Conservation (phyloP, 2,888 invertebrate species). For the Alsophila aescularia region DNA sequence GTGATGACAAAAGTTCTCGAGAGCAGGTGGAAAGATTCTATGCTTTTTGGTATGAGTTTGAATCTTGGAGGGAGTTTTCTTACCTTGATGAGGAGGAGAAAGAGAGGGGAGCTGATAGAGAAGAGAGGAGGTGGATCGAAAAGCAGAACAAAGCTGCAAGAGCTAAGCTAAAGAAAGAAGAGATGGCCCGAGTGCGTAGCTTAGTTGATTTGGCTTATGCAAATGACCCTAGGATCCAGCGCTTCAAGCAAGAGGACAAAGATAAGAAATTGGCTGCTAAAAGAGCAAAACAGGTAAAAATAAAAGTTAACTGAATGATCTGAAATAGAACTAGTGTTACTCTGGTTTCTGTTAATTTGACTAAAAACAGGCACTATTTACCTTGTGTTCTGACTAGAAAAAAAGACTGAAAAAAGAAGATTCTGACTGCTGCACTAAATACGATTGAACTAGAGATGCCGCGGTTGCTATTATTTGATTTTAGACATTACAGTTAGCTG, state of each 20-base stretch:
- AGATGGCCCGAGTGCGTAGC: conserved; percentile 95
- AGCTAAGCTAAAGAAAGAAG: conserved; percentile 97
- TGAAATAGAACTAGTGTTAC: no score
- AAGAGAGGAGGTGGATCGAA: conserved; percentile 98
- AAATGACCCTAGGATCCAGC: conserved; percentile 96
- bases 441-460: no score
- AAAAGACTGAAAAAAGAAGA: no score
- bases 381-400: no score
- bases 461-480: no score
- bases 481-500: no score
- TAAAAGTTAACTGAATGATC: no score
- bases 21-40: conserved; percentile 97
- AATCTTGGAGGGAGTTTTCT: conserved; percentile 99
- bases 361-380: no score
- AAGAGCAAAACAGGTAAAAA: conserved; percentile 89
- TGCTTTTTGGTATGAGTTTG: conserved; percentile 99
- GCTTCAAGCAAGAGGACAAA: conserved; percentile 97
- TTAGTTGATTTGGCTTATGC: conserved; percentile 97
- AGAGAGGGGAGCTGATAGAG: conserved; percentile 97
- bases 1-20: conserved; percentile 89
- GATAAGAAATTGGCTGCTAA: conserved; percentile 95
- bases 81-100: conserved; percentile 99
- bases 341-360: no score
- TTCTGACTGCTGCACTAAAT: no score
- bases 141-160: conserved; percentile 98